A percentile compares a stretch with the other conserved stretches of the same genome.
These are phyloP conservation scores for Adela reaumurella DNA, from an alignment of 2,888 invertebrate genomes.

Conservation along the genomic window DNA sequence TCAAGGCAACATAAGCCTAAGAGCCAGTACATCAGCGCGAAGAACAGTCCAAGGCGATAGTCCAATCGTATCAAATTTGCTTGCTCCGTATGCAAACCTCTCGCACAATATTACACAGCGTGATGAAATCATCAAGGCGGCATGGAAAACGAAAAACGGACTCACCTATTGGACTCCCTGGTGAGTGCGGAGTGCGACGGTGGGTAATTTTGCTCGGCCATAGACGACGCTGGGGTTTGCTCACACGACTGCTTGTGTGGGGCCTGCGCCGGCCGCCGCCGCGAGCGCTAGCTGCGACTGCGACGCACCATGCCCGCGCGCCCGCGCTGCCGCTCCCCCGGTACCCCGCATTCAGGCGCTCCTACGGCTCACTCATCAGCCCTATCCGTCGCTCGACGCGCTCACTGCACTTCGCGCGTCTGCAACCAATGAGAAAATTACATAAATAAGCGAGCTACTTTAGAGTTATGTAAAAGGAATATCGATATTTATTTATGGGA, in stretches of 20 bases:
- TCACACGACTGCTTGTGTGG: constrained; percentile 55
- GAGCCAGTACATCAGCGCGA: no score
- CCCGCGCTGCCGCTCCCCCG: constrained; percentile 34
- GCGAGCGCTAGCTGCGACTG: constrained; percentile 51
- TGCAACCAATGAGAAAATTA: no score
- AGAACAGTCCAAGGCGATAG: no score
- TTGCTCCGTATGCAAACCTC: no score
- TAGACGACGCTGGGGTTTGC: constrained; percentile 81
- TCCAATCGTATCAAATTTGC: no score
- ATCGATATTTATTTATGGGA: not conserved
- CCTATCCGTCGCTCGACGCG: no score
- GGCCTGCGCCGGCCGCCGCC: constrained; percentile 56
- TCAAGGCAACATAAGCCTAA: no score
- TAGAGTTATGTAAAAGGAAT: not conserved
- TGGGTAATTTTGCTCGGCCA: constrained; percentile 85
- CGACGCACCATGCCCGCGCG: constrained; percentile 54
- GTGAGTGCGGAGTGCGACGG: constrained; percentile 70
- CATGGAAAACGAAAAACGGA: no score
- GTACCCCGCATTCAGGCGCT: constrained; percentile 5
- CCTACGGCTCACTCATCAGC: constrained; percentile 1
- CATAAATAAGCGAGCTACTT: not conserved
- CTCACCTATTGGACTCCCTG: constrained; percentile 61
- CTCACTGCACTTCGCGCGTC: constrained; percentile 19
- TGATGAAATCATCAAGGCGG: not conserved
- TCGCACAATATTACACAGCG: no score